Conservation (phyloP, 2,888 invertebrate species). For the Bedellia somnulentella region DNA sequence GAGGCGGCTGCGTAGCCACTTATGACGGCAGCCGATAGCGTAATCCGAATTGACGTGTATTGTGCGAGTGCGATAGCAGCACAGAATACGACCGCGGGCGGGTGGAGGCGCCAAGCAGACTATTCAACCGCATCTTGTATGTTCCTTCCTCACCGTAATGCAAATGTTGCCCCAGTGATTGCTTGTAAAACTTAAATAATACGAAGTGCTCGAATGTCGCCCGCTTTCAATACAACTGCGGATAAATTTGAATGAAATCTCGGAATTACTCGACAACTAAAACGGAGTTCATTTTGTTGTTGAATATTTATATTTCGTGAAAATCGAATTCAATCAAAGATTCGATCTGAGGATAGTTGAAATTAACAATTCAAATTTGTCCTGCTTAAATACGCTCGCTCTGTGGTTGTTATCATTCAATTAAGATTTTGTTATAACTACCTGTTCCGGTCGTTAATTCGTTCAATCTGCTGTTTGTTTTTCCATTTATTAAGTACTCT, state of each 20-base stretch:
- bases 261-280: too few species aligned
- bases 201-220: too few species aligned
- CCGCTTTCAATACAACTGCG: too few species aligned
- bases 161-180: slow-evolving; percentile 27
- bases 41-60: slow-evolving; percentile 48
- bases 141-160: slow-evolving; percentile 43
- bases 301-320: too few species aligned
- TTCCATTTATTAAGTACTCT: too few species aligned
- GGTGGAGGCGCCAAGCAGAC: slow-evolving; percentile 28
- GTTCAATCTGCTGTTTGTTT: too few species aligned
- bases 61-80: slow-evolving; percentile 32
- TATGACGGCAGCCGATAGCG: slow-evolving; percentile 41
- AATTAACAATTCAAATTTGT: slow-evolving; percentile 46
- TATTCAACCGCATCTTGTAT: slow-evolving; percentile 24
- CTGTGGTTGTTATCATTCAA: slow-evolving; percentile 57
- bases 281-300: too few species aligned
- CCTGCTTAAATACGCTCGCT: slow-evolving; percentile 39
- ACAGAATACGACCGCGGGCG: slow-evolving; percentile 16
- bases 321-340: too few species aligned
- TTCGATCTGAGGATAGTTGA: too few species aligned
- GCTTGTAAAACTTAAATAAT: slow-evolving; percentile 18
- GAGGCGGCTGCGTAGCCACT: slow-evolving; percentile 37
- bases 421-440: slow-evolving; percentile 52
- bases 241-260: too few species aligned
- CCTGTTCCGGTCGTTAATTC: too few species aligned